Percentiles rank a stretch among this genome's conserved stretches.
phyloP scores from a whole-genome alignment of 2,797 vertebrate species.

The Liasis olivaceus region DNA sequence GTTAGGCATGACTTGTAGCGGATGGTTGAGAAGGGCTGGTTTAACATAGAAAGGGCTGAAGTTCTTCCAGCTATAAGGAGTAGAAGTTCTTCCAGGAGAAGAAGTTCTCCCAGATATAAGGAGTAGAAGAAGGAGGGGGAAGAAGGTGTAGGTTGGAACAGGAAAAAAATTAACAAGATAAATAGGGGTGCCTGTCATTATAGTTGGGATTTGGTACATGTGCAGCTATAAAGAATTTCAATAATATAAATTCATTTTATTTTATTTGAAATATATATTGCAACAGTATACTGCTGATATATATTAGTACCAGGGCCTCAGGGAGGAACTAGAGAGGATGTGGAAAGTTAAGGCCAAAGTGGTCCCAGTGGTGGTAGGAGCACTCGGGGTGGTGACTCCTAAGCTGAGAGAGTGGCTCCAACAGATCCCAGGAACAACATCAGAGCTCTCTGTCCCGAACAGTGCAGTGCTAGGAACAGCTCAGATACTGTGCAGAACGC shows the following conservation, averaged over 20 bases:
- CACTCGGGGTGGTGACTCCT: too few species aligned
- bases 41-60: background rate
- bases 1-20: background rate
- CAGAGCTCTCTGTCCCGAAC: too few species aligned
- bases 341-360: too few species aligned
- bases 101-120: background rate
- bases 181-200: background rate
- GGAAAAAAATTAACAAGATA: background rate
- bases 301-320: background rate
- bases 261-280: background rate
- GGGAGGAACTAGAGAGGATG: too few species aligned
- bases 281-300: background rate
- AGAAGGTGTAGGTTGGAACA: background rate
- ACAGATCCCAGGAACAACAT: too few species aligned
- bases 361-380: too few species aligned
- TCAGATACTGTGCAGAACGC: too few species aligned
- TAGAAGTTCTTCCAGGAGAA: background rate
- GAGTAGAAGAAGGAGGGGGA: background rate
- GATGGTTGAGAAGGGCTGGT: background rate
- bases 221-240: background rate
- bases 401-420: too few species aligned
- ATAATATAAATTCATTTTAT: background rate
- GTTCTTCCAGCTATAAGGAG: background rate
- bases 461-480: too few species aligned
- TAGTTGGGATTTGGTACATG: background rate